Conservation (phyloP, 2,113 vertebrate genomes). For the Callorhinus ursinus region DNA sequence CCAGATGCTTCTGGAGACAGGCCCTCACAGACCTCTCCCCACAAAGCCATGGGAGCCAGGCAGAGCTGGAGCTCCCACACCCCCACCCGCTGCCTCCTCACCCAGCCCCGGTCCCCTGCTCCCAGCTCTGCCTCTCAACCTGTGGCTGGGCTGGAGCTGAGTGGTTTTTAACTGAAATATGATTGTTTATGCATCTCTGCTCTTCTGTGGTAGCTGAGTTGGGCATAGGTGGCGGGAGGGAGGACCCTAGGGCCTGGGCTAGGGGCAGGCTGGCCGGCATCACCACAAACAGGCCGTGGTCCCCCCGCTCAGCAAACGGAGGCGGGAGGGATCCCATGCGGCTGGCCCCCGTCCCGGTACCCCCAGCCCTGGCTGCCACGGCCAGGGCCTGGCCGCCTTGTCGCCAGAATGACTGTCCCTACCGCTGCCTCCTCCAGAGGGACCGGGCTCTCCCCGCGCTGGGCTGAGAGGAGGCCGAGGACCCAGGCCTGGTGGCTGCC, state of each 20-base stretch:
- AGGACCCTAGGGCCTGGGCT: not conserved
- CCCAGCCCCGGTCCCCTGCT: rapidly evolving
- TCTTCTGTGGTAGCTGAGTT: not conserved
- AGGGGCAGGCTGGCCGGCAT: not conserved
- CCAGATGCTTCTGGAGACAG: not conserved
- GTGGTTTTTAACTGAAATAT: rapidly evolving
- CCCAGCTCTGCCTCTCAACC: not conserved
- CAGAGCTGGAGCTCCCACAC: not conserved
- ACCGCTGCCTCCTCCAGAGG: not conserved
- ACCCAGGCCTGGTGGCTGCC: too few relatives aligned
- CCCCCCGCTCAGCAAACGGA: not conserved
- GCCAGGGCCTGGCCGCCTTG: not conserved
- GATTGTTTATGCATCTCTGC: rapidly evolving
- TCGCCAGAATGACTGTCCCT: not conserved
- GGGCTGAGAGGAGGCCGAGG: not conserved
- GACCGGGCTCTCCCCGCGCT: rapidly evolving
- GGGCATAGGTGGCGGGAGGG: rapidly evolving
- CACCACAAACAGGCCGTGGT: not conserved
- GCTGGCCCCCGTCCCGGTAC: rapidly evolving
- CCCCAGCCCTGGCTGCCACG: not conserved
- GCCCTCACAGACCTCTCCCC: not conserved
- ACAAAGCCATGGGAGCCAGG: rapidly evolving
- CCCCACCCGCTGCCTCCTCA: rapidly evolving
- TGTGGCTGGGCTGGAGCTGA: not conserved
- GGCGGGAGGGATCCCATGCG: rapidly evolving